Evolutionary conservation across 2,113 vertebrate species (phyloP), one percentile per base, ranked within the genome.

Genomic region (Corythornis madagascariensis): DNA sequence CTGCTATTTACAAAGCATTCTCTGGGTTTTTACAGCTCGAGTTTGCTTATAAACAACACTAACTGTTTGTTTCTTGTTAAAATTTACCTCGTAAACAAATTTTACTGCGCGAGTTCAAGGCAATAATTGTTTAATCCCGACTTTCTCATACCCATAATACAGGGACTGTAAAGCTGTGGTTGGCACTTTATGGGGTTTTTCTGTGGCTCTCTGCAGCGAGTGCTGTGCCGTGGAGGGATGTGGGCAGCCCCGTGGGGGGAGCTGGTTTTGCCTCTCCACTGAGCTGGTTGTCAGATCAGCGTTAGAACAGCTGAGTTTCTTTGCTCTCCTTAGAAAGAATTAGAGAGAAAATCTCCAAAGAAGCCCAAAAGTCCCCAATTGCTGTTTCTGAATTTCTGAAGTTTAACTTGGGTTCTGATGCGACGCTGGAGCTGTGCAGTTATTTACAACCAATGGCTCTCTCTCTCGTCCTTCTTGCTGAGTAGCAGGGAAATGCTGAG

Each of bases 1-100:
- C 66, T 25, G 91, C 66, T 72, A 83, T 91, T 96, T 93, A 90
- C 88, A 93, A 95, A 96, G 91, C 81, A 86, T 80, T 95, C 84
- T 70, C 88, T 71, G 7, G 53, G 28, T 91, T 59, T 95, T 96
- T 95, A 96, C 93, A 55, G 96, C 81, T 87, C 4, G 35, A 45
- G 31, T 94, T 96, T 96, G 95, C 97, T 96, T 96, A 96, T 97
- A 97, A 97, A 97, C 96, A 96, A 96, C 80, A 78, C 89, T 83
- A 57, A n/a, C 93, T 95, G 90, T 97, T 97, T 96, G 94, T 92
- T 97, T 96, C 97, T 97, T 97, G 95, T 97, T 97, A 97, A 95
- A 93, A 86, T 96, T 97, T 97, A 92, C 96, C 96, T 95, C 94
- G 71, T 97, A 97, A 97, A 97, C 96, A 92, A 97, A 96, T 96